Evolutionary conservation across 2,797 vertebrate genomes (phyloP), one percentile per base, ranked within the genome.

Genomic region (Neoniphon sammara): DNA sequence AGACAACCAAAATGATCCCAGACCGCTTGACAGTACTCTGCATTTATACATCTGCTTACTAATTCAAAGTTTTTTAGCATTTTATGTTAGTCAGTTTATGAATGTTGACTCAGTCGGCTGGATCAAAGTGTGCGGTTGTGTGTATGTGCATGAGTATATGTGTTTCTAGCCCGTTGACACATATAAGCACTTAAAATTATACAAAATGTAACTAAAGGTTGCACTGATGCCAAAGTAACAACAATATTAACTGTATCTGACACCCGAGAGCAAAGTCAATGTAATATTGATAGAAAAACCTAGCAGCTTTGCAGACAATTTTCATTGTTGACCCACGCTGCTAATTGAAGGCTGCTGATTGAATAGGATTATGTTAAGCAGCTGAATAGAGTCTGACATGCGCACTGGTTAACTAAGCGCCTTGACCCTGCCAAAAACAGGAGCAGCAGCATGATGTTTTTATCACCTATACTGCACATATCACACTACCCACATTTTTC

Each of bases 41-140:
- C 17, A 49, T 20, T 9, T 27, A 20, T 7, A 47, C 15, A 9
- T 10, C n/a, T 31, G 23, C 18, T 36, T 53, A 55, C 25, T 42
- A 39, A 66, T 27, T 12, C 7, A 21, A 7, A n/a, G 59, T 20
- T 62, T 30, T 62, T 62, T 47, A 8, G 60, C 53, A 46, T 67
- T 74, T 82, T 73, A 42, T 39, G 27, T 77, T 31, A 52, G 49
- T 57, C 18, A 36, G 36, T 59, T 59, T 49, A 54, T 47, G 18
- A 30, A 54, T 31, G 62, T 31, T 54, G 46, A 67, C 9, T 44
- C 15, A 44, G 53, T 49, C 57, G 58, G 67, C 52, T 70, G 27
- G 49, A 64, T 59, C 69, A 66, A 65, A 61, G 65, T 70, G 78
- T 68, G 75, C 65, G 44, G 46, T 42, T 70, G 66, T 78, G 78